Percentiles rank a stretch among this genome's conserved stretches.
phyloP scores from a whole-genome alignment of 2,113 vertebrate genomes.

The Mastomys natalensis region DNA sequence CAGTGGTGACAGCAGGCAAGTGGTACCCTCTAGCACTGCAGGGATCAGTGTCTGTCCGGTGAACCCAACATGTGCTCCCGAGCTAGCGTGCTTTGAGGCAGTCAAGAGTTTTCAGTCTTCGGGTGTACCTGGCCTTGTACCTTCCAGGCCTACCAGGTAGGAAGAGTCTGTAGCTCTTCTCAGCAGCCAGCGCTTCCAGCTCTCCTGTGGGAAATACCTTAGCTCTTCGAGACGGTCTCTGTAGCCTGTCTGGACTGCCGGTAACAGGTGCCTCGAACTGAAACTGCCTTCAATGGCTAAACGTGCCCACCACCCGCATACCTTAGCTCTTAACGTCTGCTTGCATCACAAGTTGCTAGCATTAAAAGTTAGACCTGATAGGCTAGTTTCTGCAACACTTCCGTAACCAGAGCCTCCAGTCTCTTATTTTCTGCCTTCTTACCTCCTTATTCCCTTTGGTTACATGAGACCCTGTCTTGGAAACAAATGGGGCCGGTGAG shows the following conservation, averaged over 20 bases:
- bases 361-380: not conserved
- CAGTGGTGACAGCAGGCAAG: not conserved
- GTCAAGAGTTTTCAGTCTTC: not conserved
- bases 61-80: not conserved
- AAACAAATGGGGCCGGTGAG: not conserved
- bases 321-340: not conserved
- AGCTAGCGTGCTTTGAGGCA: not conserved
- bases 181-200: not conserved
- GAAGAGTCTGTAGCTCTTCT: not conserved
- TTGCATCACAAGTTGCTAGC: not conserved
- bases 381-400: not conserved
- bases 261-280: too few relatives aligned
- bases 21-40: not conserved
- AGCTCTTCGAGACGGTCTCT: too few relatives aligned
- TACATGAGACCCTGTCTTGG: not conserved
- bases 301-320: too few relatives aligned
- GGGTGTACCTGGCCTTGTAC: not conserved
- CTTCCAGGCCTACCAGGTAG: too few relatives aligned
- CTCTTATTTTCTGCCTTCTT: not conserved
- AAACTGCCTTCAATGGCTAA: too few relatives aligned
- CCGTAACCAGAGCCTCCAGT: not conserved
- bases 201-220: not conserved
- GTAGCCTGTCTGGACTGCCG: too few relatives aligned
- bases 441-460: not conserved
- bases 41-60: not conserved